Base-by-base conservation (phyloP, 2,113 vertebrate genomes). In the Cynocephalus volans region DNA sequence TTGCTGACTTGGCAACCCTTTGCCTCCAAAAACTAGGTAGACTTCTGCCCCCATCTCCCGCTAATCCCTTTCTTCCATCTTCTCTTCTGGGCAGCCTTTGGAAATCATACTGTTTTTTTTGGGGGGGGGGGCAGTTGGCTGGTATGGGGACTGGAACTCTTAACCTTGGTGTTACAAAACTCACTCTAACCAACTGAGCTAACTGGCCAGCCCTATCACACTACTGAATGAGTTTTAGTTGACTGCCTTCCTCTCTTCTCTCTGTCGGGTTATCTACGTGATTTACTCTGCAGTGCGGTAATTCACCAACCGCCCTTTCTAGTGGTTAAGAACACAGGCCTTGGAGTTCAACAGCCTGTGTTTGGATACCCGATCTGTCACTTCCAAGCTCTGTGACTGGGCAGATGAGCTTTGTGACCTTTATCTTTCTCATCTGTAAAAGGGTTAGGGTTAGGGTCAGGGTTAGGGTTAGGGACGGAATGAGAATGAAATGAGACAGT, bases 171-270 rank as follows among this genome's bases (percentile, higher is more conserved):
- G 41, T 41, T 41, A 41, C 41, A 41, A 41, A 41, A 41, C 41
- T 41, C 41, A 41, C 41, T 41, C 41, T 41, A 41, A 41, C 41
- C 41, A 41, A 41, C 41, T 41, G 41, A 41, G 41, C 41, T 41
- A 41, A 41, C 41, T 41, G 41, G 41, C 41, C 41, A 41, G 41
- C 41, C 41, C 41, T 41, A 41, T 41, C 1, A 18, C 0, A n/a
- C 60, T 28, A 1, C 0, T 0, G 0, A 54, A 54, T 17, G 9
- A 4, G 3, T 31, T 41, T 15, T 7, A 15, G 69, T 10, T 6
- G 14, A 12, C n/a, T 8, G 31, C n/a, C 54, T 28, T 7, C n/a
- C 21, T 33, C 64, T 67, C 19, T 31, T 24, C 28, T 33, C 45
- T 31, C 82, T 62, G 3, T 10, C 26, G 19, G 90, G 64, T 65